Evolutionary conservation across 2,888 invertebrate genomes (phyloP).

Genomic region (Aethes cnicana): DNA sequence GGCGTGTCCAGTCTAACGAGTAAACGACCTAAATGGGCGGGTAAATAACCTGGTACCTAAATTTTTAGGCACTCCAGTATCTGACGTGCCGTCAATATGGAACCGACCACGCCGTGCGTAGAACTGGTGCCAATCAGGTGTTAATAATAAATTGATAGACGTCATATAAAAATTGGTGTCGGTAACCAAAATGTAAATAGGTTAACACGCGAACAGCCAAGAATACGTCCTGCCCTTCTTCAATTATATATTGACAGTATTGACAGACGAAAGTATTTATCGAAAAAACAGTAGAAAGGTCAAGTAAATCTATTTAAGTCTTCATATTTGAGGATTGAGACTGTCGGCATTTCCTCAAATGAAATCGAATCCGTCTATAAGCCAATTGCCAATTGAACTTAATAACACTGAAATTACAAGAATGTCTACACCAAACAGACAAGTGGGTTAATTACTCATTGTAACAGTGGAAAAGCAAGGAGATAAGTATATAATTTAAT

Average conservation of each 20-base stretch:
- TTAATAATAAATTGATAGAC: background rate
- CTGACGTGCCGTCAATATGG: constrained; percentile 10
- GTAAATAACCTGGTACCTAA: constrained; percentile 17
- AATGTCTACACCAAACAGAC: constrained; percentile 4
- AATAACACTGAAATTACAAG: constrained; percentile 4
- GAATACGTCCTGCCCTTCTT: no score
- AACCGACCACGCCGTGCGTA: background rate
- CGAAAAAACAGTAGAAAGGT: no score
- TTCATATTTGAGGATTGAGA: background rate
- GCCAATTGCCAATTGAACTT: constrained; percentile 13
- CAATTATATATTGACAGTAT: no score
- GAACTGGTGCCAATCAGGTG: constrained; percentile 8
- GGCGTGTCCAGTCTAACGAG: constrained; percentile 12
- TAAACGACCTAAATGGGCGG: constrained; percentile 20
- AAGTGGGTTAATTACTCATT: constrained; percentile 11
- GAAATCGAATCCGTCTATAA: constrained; percentile 8
- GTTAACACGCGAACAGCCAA: no score
- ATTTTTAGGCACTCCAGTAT: constrained; percentile 12
- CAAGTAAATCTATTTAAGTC: no score
- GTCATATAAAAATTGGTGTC: background rate
- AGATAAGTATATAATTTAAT: constrained; percentile 1
- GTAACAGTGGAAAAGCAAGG: background rate
- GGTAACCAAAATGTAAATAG: background rate
- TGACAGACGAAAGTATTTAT: no score
- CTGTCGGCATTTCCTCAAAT: constrained; percentile 4